A percentile compares a stretch with the other conserved stretches of the same genome.
Conservation (phyloP, 2,797 vertebrate genomes). For the Geotrypetes seraphini region DNA sequence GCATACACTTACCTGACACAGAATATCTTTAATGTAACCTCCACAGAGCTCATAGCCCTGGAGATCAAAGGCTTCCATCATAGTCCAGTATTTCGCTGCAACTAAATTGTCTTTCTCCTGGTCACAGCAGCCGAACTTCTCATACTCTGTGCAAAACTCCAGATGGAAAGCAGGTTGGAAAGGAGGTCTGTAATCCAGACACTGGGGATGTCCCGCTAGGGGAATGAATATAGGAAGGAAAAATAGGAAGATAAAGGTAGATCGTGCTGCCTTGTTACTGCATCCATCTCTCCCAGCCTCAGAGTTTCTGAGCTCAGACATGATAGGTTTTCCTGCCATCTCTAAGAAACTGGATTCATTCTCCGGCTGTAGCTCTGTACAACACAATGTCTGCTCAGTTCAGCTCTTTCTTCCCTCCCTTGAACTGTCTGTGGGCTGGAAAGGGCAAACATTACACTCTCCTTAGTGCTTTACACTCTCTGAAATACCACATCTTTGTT, state of each 20-base stretch:
- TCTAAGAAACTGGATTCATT: conserved; percentile 17
- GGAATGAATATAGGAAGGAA: too few species aligned
- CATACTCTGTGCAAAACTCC: conserved; percentile 68
- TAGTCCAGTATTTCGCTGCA: conserved; percentile 62
- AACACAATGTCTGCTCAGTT: conserved; percentile 24
- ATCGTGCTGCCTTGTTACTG: neutral
- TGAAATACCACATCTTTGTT: too few species aligned
- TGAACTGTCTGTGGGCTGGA: too few species aligned
- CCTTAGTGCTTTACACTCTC: too few species aligned
- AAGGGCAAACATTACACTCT: too few species aligned
- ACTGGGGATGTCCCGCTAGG: conserved; percentile 75
- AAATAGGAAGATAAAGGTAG: conserved; percentile 15
- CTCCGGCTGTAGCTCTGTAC: conserved; percentile 24
- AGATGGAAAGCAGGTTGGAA: conserved; percentile 63
- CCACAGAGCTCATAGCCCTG: conserved; percentile 43
- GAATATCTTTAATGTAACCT: conserved; percentile 63
- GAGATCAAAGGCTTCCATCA: conserved; percentile 55
- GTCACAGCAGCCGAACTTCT: conserved; percentile 74
- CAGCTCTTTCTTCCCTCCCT: neutral
- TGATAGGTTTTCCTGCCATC: neutral
- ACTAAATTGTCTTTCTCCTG: conserved; percentile 55
- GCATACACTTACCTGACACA: conserved; percentile 69
- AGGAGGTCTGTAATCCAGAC: conserved; percentile 66
- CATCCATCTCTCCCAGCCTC: too few species aligned
- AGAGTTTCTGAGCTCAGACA: conserved; percentile 11